These are phyloP conservation scores for Epiperipatus broadwayi DNA, from an alignment of 2,888 invertebrate species.

Conservation along the genomic window DNA sequence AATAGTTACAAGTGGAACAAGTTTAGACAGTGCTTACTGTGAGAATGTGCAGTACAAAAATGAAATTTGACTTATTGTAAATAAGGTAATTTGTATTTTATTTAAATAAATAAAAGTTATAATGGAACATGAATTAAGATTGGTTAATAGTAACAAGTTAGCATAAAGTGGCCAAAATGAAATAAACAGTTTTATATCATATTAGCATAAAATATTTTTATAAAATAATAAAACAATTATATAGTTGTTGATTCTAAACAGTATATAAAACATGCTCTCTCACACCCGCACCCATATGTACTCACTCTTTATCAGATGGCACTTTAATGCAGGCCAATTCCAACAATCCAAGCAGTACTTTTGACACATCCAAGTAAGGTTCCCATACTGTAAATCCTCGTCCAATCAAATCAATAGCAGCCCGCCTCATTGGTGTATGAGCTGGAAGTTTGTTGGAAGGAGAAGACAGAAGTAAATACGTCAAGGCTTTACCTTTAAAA, in stretches of 20 bases:
- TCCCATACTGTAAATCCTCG: conserved; percentile 98
- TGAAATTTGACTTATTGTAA: too few species aligned
- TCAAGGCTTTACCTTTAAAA: conserved; percentile 54
- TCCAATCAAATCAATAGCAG: conserved; percentile 91
- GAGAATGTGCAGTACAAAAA: too few species aligned
- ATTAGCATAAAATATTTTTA: background rate
- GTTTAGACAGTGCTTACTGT: too few species aligned
- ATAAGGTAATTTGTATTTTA: too few species aligned
- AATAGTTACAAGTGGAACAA: too few species aligned
- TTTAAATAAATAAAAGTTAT: too few species aligned
- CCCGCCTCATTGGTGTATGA: conserved; percentile 76
- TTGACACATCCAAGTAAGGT: conserved; percentile 80
- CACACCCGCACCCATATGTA: too few species aligned
- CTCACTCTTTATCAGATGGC: too few species aligned
- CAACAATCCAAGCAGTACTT: conserved; percentile 64
- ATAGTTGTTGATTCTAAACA: too few species aligned
- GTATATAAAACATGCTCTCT: too few species aligned
- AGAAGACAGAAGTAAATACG: conserved; percentile 75
- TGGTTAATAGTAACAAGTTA: too few species aligned
- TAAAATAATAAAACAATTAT: background rate
- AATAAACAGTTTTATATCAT: conserved; percentile 1
- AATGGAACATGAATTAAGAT: too few species aligned
- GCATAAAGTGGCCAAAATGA: conserved; percentile 1
- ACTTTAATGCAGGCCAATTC: conserved; percentile 78
- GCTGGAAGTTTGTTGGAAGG: conserved; percentile 61